Evolutionary conservation across 1,140 invertebrate species (phyloP), one percentile per base, ranked within the genome.

Genomic region (Telenomus remus): DNA sequence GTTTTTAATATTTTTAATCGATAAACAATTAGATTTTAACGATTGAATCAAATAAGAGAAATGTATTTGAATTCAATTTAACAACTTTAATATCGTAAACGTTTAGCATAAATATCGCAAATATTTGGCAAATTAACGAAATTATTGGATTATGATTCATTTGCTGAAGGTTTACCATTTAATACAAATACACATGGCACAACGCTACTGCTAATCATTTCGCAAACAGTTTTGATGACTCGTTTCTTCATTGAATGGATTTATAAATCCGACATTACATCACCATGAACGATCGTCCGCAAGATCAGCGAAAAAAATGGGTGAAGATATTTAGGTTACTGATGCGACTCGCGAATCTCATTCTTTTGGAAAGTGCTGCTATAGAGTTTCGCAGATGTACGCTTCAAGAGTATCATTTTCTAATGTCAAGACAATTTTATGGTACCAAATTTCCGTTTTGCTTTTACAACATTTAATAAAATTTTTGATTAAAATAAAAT

Each of bases 321-420:
- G 59, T 15, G 39, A 47, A 49, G 51, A 63, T 61, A 70, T 56
- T 63, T 5, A 63, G 68, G 68, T 71, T 71, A 57, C 15, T 51
- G n/a, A 13, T 7, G 50, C 46, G 37, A 46, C 19, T 63, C 33
- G 46, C 27, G 34, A 71, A 15, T 71, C 44, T 57, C 61, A 61
- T 56, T 70, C 50, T 59, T 72, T 72, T 73, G 55, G 60, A 64
- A 73, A 73, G 56, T 56, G 39, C 56, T 66, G 66, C 66, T 46
- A 9, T 61, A 19, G 46, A 44, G 51, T 47, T 59, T 63, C 68
- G 19, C 51, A 53, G 37, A 15, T 37, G 33, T 49, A 8, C 19
- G 19, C 19, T 51, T 61, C 19, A 59, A 72, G 59, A 72, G 60
- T 59, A 59, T 39, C 53, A 39, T 51, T 47, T 64, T 63, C 53